Conservation (phyloP, 2,113 vertebrate genomes). For the Notiomystis cincta region DNA sequence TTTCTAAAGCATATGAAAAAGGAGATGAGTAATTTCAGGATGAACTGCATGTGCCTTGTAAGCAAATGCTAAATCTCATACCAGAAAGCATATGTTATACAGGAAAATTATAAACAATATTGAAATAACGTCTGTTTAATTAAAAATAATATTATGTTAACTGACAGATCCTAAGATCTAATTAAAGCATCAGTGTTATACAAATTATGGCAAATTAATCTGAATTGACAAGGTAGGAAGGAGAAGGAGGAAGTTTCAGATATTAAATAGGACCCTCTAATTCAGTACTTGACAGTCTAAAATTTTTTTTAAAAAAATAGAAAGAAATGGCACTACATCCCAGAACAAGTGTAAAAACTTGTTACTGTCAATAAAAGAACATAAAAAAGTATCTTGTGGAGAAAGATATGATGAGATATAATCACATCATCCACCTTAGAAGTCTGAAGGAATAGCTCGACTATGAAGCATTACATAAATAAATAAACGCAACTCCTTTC, state of each 20-base stretch:
- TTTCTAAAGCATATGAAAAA: neutral
- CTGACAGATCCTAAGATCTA: neutral
- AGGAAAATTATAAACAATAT: neutral
- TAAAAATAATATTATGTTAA: neutral
- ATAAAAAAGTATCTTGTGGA: neutral
- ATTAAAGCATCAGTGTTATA: neutral
- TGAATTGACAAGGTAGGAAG: neutral
- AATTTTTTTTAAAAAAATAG: neutral
- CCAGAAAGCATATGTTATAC: neutral
- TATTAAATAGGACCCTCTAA: neutral
- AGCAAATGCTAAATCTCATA: neutral
- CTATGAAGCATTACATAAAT: neutral
- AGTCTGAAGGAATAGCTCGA: neutral
- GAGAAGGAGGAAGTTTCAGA: neutral
- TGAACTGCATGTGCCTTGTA: neutral
- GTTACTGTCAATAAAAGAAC: neutral
- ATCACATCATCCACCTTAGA: neutral
- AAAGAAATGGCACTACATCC: neutral
- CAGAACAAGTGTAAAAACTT: neutral
- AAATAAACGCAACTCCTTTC: neutral
- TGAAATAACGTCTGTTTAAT: neutral
- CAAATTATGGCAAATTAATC: neutral
- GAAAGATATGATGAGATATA: neutral
- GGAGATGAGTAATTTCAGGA: neutral
- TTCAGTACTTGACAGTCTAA: neutral